Base-by-base conservation (phyloP, 2,888 invertebrate species). In the Arenicola marina region DNA sequence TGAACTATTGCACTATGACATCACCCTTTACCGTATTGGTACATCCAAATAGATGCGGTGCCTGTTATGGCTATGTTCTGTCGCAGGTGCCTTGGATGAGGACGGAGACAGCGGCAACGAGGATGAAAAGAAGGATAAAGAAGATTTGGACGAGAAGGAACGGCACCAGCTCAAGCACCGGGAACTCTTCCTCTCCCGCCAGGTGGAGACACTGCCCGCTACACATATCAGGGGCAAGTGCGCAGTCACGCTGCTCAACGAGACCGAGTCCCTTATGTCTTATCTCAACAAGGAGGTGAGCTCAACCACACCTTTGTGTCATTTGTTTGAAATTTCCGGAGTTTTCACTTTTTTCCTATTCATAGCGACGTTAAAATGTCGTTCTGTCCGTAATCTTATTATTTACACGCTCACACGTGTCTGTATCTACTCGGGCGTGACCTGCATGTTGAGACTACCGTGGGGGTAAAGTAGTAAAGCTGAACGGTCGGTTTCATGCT, bases 191-290 rank as follows among this genome's bases (percentile, higher is more conserved):
- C 89, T 99, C 73, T 97, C 98, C 56, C 61, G 69, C 24, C 86
- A 86, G 69, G 93, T 96, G 79, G 98, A 99, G 86, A 97, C 96
- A 65, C 88, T 99, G 85, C 96, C 98, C 66, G 98, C 98, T 74
- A 98, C 97, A 67, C 95, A 97, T 87, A 99, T 99, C 80, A 89
- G 99, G 83, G 99, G 97, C 85, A 99, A 99, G 88, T 99, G 99
- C 87, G 92, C 93, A 76, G 99, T 99, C 78, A 97, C 97, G 75
- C 88, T 99, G 78, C 91, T 99, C 86, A 98, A 98, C 87, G 99
- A 99, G 88, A 96, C 97, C 63, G 99, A 99, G 87, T 93, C 95
- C 75, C 88, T 96, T 80, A 88, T 91, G 83, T 94, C 94, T 85
- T 99, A 99, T 88, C 89, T 98, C 84, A 92, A 93, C 87, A 95